Evolutionary conservation across 1,140 invertebrate species (phyloP).

Genomic region (Drosophila tropicalis): DNA sequence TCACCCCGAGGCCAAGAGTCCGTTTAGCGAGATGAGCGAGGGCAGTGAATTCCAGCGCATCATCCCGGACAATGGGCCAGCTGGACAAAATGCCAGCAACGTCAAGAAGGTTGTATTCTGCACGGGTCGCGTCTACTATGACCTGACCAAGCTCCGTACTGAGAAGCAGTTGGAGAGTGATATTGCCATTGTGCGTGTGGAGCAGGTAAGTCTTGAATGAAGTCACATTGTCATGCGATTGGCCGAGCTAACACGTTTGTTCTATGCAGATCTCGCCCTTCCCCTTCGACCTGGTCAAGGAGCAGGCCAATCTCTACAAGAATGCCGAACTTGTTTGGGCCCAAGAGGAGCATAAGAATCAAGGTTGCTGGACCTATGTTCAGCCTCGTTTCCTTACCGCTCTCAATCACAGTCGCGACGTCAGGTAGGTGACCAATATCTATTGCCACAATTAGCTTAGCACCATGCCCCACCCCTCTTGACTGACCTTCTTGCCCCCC

Average conservation of each 20-base stretch:
- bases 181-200: conserved; percentile 93
- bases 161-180: conserved; percentile 91
- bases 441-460: neutral
- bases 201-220: conserved; percentile 88
- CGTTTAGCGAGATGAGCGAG: conserved; percentile 96
- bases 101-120: conserved; percentile 97
- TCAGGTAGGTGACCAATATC: conserved; percentile 85
- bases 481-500: neutral
- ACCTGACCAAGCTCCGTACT: conserved; percentile 93
- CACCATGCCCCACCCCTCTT: neutral
- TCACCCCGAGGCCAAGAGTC: conserved; percentile 96
- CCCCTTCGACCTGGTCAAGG: conserved; percentile 97
- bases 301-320: conserved; percentile 95
- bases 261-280: conserved; percentile 94
- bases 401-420: conserved; percentile 85
- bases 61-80: conserved; percentile 91
- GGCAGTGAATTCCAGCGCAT: conserved; percentile 90
- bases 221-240: neutral
- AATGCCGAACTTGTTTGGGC: conserved; percentile 95
- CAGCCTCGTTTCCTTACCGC: conserved; percentile 95
- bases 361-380: conserved; percentile 97
- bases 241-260: no score
- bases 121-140: conserved; percentile 98
- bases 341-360: conserved; percentile 99
- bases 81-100: conserved; percentile 87